These are phyloP conservation scores for Oncorhynchus keta DNA, from an alignment of 2,113 vertebrate species.

Conservation along the genomic window DNA sequence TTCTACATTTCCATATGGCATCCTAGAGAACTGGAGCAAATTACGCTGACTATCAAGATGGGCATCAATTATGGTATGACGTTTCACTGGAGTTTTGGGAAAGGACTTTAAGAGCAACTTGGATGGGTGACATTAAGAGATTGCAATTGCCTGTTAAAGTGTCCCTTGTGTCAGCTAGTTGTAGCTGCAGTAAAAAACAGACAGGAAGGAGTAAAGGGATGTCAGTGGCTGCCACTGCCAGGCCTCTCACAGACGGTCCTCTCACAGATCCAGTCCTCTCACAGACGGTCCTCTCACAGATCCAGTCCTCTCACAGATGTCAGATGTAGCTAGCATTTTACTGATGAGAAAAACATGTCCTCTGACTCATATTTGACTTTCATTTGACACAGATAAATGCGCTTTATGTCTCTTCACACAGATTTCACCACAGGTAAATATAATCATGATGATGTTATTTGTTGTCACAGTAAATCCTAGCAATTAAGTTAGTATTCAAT, in stretches of 20 bases:
- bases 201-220: background rate
- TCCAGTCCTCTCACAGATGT: background rate
- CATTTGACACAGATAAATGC: background rate
- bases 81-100: conserved; percentile 20
- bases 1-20: no score
- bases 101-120: conserved; percentile 17
- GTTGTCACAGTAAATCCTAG: no score
- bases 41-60: no score
- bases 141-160: conserved; percentile 42
- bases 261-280: no score
- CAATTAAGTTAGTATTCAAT: no score
- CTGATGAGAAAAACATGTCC: background rate
- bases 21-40: no score
- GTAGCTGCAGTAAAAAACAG: background rate
- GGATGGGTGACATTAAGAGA: conserved; percentile 29
- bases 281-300: no score
- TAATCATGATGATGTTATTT: background rate
- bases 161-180: conserved; percentile 26
- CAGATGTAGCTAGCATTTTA: background rate
- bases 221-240: background rate
- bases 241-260: background rate
- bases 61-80: conserved; percentile 28
- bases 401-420: background rate
- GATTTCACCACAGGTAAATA: background rate
- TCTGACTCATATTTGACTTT: background rate